Base-by-base conservation (phyloP, 2,888 invertebrate species). In the Scrobipalpa costella region DNA sequence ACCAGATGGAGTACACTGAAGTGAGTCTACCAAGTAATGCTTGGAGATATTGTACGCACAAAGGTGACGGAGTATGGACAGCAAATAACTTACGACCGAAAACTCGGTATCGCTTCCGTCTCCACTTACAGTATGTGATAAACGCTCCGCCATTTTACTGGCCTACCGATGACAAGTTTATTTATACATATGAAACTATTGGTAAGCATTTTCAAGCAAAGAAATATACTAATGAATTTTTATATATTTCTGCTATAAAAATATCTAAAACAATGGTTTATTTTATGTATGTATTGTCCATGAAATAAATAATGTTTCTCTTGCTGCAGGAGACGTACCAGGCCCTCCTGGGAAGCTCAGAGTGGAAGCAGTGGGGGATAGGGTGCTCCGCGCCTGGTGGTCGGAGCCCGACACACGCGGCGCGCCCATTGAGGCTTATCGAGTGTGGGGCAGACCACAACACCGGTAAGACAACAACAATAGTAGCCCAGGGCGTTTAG, bases 351-450 rank as follows among this genome's bases (percentile, higher is more conserved):
- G 96, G 0, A 91, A 93, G 6, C 95, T 98, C 0, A 90, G 92
- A 11, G 93, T 96, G n/a, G 94, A 95, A 65, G 94, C 94, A 63
- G 92, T 97, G 11, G 94, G 94, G 21, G 94, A 94, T 21, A 94
- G 95, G 21, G 93, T 96, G 21, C 94, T 96, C 74, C 95, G 96
- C 76, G 94, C 97, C 0, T 94, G 94, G 75, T 98, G 98, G 98
- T 92, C 94, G 52, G 93, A 95, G 9, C 95, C 97, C 0, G 93
- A 93, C 67, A 94, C 94, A 13, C 95, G 96, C 76, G 98, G 98
- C 0, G 95, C 95, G 0, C 89, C 93, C n/a, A 92, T 97, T 7
- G 88, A 93, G 9, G 84, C 93, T 62, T 98, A 98, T 82, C 93
- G 94, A 47, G 88, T 98, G 19, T 96, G 97, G 90, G 96, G 95